Evolutionary conservation across 2,888 invertebrate genomes (phyloP).

Genomic region (Drosophila meridionalis): DNA sequence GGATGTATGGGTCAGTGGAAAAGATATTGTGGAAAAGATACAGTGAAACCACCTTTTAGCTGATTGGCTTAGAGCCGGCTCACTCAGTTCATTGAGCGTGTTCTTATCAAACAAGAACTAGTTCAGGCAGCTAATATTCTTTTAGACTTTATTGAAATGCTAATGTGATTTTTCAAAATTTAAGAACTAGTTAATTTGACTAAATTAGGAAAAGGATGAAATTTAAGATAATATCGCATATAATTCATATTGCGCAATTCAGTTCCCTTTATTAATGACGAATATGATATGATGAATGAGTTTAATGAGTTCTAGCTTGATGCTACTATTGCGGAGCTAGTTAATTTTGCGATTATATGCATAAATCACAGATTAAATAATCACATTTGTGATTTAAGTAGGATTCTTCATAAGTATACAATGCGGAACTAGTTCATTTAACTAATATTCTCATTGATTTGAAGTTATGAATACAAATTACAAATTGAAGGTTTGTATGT

Average conservation of each 20-base stretch:
- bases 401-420: neutral
- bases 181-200: neutral
- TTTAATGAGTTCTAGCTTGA: too few species aligned
- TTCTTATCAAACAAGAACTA: neutral
- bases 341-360: neutral
- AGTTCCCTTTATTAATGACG: too few species aligned
- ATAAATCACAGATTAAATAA: neutral
- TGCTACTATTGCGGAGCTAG: neutral
- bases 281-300: too few species aligned
- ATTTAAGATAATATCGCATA: too few species aligned
- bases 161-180: neutral
- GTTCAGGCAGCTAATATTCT: neutral
- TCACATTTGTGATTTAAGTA: neutral
- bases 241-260: too few species aligned
- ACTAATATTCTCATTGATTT: neutral
- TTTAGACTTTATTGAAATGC: neutral
- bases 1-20: conserved; percentile 28
- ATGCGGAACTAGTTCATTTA: neutral
- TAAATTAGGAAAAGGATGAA: too few species aligned
- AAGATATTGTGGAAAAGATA: neutral
- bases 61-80: neutral
- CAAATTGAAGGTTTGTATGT: neutral
- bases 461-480: neutral
- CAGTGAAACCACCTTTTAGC: conserved; percentile 15
- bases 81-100: neutral